These are phyloP conservation scores for Trichoplax adhaerens DNA, from an alignment of 37 sponge, comb jelly and placozoan species.

Conservation along the genomic window DNA sequence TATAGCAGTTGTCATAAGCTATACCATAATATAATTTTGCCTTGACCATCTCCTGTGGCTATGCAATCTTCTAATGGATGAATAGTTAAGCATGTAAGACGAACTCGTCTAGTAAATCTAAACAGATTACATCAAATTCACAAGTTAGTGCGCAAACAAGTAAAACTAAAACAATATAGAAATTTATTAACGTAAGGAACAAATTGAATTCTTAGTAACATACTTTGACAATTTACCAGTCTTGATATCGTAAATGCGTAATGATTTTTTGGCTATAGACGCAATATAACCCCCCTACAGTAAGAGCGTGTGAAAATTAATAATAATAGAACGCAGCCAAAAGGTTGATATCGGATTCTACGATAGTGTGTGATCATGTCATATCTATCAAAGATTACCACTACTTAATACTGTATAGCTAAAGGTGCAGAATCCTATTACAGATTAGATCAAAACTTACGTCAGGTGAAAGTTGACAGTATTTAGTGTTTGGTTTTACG, in stretches of 20 bases:
- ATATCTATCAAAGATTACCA: too few relatives aligned
- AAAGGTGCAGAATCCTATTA: too few relatives aligned
- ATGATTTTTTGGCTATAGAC: conserved; percentile 15
- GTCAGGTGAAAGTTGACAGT: too few relatives aligned
- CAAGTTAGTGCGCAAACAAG: conserved; percentile 6
- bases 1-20: too few relatives aligned
- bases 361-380: too few relatives aligned
- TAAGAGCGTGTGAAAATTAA: neutral
- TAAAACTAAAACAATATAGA: neutral
- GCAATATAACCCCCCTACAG: conserved; percentile 27
- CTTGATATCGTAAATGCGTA: conserved; percentile 30
- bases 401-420: too few relatives aligned
- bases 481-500: too few relatives aligned
- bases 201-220: neutral
- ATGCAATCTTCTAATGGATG: conserved; percentile 47
- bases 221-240: conserved; percentile 10
- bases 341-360: too few relatives aligned
- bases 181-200: neutral
- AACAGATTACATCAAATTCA: conserved; percentile 5
- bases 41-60: conserved; percentile 44
- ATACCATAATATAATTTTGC: conserved; percentile 47
- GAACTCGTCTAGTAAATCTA: conserved; percentile 11
- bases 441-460: too few relatives aligned
- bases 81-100: conserved; percentile 25
- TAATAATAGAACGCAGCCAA: neutral